Base-by-base conservation (phyloP, 1,140 invertebrate species). In the Physella acuta region DNA sequence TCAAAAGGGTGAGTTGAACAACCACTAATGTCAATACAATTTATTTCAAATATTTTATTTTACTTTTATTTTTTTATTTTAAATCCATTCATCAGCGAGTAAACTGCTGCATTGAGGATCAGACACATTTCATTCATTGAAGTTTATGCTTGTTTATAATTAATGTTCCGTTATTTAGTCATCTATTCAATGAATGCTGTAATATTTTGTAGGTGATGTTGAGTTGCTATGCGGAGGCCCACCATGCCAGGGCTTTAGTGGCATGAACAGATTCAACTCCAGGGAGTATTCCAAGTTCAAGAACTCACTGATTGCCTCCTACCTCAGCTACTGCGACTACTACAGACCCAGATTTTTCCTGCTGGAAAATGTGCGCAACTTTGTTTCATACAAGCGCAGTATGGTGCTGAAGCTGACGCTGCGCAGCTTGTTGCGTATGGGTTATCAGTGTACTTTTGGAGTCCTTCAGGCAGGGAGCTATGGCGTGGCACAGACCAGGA, bases 241-340 rank as follows among this genome's bases (percentile, higher is more conserved):
- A n/a, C 93, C 93, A 0, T 95, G 93, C 81, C 94, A 95, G 85
- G 93, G 93, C 0, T 95, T 94, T 82, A 93, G 91, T 71, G 92
- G 91, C 31, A 94, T 95, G 92, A 95, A 95, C 85, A 86, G 93
- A 26, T 95, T 95, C 80, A 94, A 93, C 84, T 90, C 89, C 0
- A 84, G 92, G n/a, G 91, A 94, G 75, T 94, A 94, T 84, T 94
- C 93, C 0, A 87, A 90, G 33, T 94, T 95, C 76, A 94, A 94
- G 87, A 95, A 94, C 82, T 94, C 93, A 0, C 84, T 95, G 1
- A 90, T 95, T n/a, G 91, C 91, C 0, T 90, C 92, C 0, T 94
- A 90, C 80, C 85, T 95, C 1, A 93, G 92, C 31, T 95, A 90
- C 79, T 93, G 92, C 81, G 93, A 95, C 84, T 94, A 90, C 79